Base-by-base conservation (phyloP, 2,113 vertebrate genomes). In the Eira barbara region DNA sequence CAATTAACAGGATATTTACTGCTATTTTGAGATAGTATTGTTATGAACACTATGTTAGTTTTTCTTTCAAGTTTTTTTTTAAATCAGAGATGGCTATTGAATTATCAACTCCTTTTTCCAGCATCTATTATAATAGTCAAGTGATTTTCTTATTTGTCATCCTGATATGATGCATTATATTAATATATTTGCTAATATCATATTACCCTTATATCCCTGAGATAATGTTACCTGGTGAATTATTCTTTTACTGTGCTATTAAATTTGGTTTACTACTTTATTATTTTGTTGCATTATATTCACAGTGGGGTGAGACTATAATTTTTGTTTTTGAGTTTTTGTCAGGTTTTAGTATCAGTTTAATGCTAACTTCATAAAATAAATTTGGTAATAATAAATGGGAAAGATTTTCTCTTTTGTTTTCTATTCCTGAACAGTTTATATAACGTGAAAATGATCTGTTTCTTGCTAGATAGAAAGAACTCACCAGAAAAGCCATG, bases 181-280 rank as follows among this genome's bases (percentile, higher is more conserved):
- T 94, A 97, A 95, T 97, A 95, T 91, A 95, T 76, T 89, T 96
- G 42, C 36, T 95, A 96, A 86, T 96, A 88, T 65, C 94, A 85
- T 82, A 80, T 69, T 92, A 83, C 94, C 15, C 21, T 92, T 96
- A 87, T 95, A 92, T 96, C 36, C 34, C 29, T 90, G 34, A 36
- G 47, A 87, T 83, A 91, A 82, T 94, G 11, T 59, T 91, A n/a
- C 15, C 85, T 94, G 18, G 45, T 94, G 57, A 95, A 47, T 97
- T 97, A 90, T 93, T 96, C 45, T 84, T 85, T 96, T 89, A 96
- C 89, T 96, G 91, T 73, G 34, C 57, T 59, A 88, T 97, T 92
- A 94, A 71, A 95, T 67, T 94, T 94, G 29, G 94, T 95, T 96
- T 96, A 21, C 3, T 71, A 55, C 14, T 59, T 59, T 97, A 91